phyloP scores from a whole-genome alignment of 2,888 invertebrate genomes.

The Amphiduros pacificus region DNA sequence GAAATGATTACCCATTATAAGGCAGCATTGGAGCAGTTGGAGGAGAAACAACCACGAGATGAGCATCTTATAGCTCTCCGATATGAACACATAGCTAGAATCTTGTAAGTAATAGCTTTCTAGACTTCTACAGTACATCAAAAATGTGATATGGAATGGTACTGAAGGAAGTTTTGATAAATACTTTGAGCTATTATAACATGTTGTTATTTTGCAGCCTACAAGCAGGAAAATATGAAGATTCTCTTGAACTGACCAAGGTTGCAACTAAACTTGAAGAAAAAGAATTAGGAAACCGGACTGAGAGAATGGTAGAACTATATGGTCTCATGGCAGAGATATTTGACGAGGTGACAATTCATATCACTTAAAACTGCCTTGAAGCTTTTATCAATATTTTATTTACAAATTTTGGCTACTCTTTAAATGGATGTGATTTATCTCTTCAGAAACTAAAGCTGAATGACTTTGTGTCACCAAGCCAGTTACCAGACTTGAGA shows the following conservation, averaged over 20 bases:
- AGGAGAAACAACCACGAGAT: slow-evolving; percentile 44
- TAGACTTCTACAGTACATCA: too few relatives aligned
- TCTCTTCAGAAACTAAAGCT: slow-evolving; percentile 52
- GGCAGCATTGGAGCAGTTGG: slow-evolving; percentile 43
- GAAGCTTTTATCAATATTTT: too few relatives aligned
- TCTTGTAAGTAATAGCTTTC: slow-evolving; percentile 43
- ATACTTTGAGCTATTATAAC: too few relatives aligned
- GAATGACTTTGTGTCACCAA: slow-evolving; percentile 56
- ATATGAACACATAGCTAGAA: slow-evolving; percentile 54
- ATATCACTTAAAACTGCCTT: too few relatives aligned
- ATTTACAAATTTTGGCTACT: too few relatives aligned
- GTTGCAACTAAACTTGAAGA: slow-evolving; percentile 57
- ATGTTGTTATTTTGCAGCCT: slow-evolving; percentile 44
- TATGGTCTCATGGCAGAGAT: slow-evolving; percentile 56
- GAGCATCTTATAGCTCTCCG: slow-evolving; percentile 50
- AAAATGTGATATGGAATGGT: too few relatives aligned
- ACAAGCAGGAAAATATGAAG: slow-evolving; percentile 53
- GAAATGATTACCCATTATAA: slow-evolving; percentile 51
- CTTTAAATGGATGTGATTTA: too few relatives aligned
- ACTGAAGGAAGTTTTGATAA: too few relatives aligned
- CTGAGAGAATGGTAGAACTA: slow-evolving; percentile 56
- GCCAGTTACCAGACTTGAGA: slow-evolving; percentile 53
- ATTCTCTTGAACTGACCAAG: slow-evolving; percentile 51
- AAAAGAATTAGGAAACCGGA: slow-evolving; percentile 51
- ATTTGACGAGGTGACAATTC: slow-evolving; percentile 57